Evolutionary conservation across 1,140 invertebrate genomes (phyloP).

Genomic region (Heliconius congener): DNA sequence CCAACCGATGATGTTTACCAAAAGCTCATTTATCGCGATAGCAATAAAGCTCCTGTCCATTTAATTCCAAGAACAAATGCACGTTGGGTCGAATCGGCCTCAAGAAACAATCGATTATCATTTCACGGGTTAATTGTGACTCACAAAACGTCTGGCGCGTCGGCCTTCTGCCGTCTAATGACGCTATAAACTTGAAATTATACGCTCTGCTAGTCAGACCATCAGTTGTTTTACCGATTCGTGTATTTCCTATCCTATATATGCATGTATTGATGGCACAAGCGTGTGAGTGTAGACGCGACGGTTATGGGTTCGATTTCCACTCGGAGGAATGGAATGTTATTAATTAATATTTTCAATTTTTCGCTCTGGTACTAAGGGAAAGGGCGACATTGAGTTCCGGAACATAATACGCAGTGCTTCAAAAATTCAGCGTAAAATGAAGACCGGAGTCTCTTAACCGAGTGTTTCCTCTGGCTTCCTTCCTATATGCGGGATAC

Average conservation of each 20-base stretch:
- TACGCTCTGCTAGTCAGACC: slow-evolving; percentile 64
- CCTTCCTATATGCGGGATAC: too few relatives aligned
- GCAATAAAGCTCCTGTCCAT: slow-evolving; percentile 31
- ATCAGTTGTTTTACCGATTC: slow-evolving; percentile 51
- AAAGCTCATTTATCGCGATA: not conserved
- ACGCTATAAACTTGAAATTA: slow-evolving; percentile 74
- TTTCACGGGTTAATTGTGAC: slow-evolving; percentile 75
- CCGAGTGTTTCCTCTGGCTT: too few relatives aligned
- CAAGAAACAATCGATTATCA: slow-evolving; percentile 75
- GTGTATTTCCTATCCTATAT: slow-evolving; percentile 16
- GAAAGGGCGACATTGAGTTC: too few relatives aligned
- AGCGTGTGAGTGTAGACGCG: not conserved
- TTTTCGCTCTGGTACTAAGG: too few relatives aligned
- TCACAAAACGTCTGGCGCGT: slow-evolving; percentile 60
- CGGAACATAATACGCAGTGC: too few relatives aligned
- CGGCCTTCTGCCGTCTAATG: slow-evolving; percentile 69
- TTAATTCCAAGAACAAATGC: slow-evolving; percentile 54
- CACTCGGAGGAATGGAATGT: too few relatives aligned
- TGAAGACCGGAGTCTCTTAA: too few relatives aligned
- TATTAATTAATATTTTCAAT: too few relatives aligned
- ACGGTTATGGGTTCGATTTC: too few relatives aligned
- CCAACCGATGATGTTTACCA: not conserved
- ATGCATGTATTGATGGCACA: not conserved
- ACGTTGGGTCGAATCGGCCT: slow-evolving; percentile 53
- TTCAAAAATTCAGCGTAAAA: too few relatives aligned